Evolutionary conservation across 2,797 vertebrate species (phyloP), one percentile per base, ranked within the genome.

Genomic region (Astyanax mexicanus): DNA sequence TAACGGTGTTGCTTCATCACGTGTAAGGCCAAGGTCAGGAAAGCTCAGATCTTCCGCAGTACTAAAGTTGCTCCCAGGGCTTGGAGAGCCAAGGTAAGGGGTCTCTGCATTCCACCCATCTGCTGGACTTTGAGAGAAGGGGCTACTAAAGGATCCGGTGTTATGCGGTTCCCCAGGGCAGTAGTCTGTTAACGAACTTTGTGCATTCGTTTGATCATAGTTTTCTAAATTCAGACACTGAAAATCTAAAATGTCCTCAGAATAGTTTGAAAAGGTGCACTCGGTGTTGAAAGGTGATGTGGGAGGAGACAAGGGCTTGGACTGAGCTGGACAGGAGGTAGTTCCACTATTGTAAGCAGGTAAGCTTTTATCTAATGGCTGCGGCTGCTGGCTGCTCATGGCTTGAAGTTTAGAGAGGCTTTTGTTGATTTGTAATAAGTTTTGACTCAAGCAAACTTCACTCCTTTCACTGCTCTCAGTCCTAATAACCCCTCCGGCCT

Each of bases 141-240:
- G 92, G 52, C 92, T 94, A 78, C 88, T 93, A 74, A 94, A 94
- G 9, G 93, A 93, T 40, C 92, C 93, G 0, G 92, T 90, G 57
- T 91, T 86, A 15, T 81, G 90, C 11, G 91, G 90, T 70, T 94
- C 92, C 19, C 92, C 84, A 0, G 91, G 88, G 71, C 92, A 94
- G 62, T 94, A 89, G 52, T 93, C 92, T 0, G 91, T 92, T 0
- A 93, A 90, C 15, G 93, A 89, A 6, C 83, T 92, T 84, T 92
- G 93, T 4, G 92, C 86, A 64, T 92, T 72, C 5, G 82, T 72
- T 27, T 85, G 92, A 70, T 93, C 92, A 37, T 93, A 94, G 0
- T 91, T 89, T 72, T 94, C 93, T 9, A 94, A 92, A 83, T 93
- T 94, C 37, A 94, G 90, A 85, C 92, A 93, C 81, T 91, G 93